Conservation (phyloP, 2,797 vertebrate species). For the Tragelaphus eurycerus region DNA sequence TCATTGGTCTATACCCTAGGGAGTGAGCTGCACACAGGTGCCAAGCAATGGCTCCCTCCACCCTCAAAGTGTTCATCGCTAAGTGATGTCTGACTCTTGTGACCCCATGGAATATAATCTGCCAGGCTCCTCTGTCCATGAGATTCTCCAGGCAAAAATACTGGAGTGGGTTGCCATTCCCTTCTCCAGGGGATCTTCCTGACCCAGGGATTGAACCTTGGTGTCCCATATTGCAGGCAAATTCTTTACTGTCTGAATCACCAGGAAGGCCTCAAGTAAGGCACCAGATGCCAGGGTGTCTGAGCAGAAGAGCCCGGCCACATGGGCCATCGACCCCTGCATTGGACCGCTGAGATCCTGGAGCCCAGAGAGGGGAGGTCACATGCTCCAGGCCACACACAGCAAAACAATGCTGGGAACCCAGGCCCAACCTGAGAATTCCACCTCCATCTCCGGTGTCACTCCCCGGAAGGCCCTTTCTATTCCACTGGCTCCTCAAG, state of each 20-base stretch:
- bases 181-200: not conserved
- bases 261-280: not conserved
- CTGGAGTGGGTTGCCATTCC: not conserved
- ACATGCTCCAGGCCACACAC: not conserved
- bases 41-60: not conserved
- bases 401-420: not conserved
- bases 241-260: not conserved
- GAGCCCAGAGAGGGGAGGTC: not conserved
- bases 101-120: not conserved
- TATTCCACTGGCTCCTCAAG: not conserved
- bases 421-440: not conserved
- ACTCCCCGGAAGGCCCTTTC: not conserved
- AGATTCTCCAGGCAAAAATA: not conserved
- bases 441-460: not conserved
- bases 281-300: not conserved
- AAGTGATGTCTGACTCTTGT: not conserved
- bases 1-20: too few species aligned
- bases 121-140: not conserved
- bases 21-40: not conserved
- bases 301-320: not conserved
- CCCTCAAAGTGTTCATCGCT: not conserved
- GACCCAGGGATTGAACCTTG: not conserved
- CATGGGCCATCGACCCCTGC: not conserved
- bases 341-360: accelerated
- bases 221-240: not conserved